phyloP scores from a whole-genome alignment of 2,797 vertebrate species.

The Psittacula echo region DNA sequence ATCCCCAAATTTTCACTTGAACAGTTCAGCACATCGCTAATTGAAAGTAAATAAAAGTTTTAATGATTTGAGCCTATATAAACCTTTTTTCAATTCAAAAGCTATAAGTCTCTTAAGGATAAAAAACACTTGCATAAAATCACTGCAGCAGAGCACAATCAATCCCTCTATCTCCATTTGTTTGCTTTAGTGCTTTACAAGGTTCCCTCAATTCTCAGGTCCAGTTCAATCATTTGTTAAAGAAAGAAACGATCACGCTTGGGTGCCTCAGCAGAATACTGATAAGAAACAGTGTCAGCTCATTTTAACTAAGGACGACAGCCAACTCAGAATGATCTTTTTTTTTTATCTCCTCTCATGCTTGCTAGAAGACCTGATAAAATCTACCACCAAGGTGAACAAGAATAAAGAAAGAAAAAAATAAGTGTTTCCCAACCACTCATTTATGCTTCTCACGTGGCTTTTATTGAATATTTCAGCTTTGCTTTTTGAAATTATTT shows the following conservation, averaged over 20 bases:
- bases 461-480: not conserved
- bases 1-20: not conserved
- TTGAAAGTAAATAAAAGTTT: constrained; percentile 64
- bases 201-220: constrained; percentile 54
- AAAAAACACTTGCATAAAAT: constrained; percentile 70
- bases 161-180: constrained; percentile 63
- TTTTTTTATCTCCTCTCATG: not conserved
- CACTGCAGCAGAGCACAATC: constrained; percentile 55
- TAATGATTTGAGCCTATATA: constrained; percentile 49
- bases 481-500: not conserved
- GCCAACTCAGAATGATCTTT: not conserved
- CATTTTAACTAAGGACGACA: constrained; percentile 42
- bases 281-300: constrained; percentile 51
- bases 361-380: not conserved
- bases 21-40: constrained; percentile 29
- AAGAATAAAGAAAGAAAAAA: not conserved
- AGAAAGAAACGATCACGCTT: constrained; percentile 53
- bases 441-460: not conserved
- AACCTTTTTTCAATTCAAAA: constrained; percentile 46
- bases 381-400: not conserved
- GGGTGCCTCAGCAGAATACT: constrained; percentile 55
- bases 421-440: not conserved
- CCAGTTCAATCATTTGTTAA: constrained; percentile 73
- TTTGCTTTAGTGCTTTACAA: constrained; percentile 70
- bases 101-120: constrained; percentile 32